Base-by-base conservation (phyloP, 2,113 vertebrate species). In the Rhizomys pruinosus region DNA sequence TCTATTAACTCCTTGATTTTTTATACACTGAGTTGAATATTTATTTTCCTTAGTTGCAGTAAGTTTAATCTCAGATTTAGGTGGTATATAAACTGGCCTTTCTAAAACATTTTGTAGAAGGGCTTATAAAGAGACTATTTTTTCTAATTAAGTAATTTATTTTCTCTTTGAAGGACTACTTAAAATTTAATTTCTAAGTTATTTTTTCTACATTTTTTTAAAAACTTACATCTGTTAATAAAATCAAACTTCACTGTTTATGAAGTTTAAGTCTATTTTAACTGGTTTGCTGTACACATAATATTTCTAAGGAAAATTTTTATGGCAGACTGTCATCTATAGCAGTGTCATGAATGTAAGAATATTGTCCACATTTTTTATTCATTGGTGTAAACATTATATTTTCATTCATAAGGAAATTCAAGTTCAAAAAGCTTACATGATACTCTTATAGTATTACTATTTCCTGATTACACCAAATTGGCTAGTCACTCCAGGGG, bases 201-300 rank as follows among this genome's bases (percentile, higher is more conserved):
- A 20, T 25, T 7, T 81, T 94, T 84, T 20, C 55, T 84, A 55
- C 57, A 22, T 84, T 52, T 66, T 92, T 95, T 89, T 72, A 29
- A 92, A 57, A 89, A 37, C 57, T 27, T 19, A 78, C 23, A 71
- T 37, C 23, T 72, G 8, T 78, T 92, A 79, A 20, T 57, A 47
- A 94, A 89, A 89, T 89, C 22, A 73, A 71, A 44, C 42, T 15
- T 84, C 17, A 66, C 77, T 92, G 84, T 95, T 47, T 52, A n/a
- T n/a, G n/a, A n/a, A n/a, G n/a, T n/a, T n/a, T n/a, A n/a, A n/a
- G 64, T 55, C 47, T 7, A 52, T 63, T 17, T 39, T 78, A 71
- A 57, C 55, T 42, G 37, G 44, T 57, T 88, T 23, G 47, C 84
- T 42, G 78, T 84, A 78, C n/a, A n/a, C n/a, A n/a, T n/a, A n/a